Evolutionary conservation across 2,113 vertebrate genomes (phyloP), one percentile per base, ranked within the genome.

Genomic region (Etia nguti): DNA sequence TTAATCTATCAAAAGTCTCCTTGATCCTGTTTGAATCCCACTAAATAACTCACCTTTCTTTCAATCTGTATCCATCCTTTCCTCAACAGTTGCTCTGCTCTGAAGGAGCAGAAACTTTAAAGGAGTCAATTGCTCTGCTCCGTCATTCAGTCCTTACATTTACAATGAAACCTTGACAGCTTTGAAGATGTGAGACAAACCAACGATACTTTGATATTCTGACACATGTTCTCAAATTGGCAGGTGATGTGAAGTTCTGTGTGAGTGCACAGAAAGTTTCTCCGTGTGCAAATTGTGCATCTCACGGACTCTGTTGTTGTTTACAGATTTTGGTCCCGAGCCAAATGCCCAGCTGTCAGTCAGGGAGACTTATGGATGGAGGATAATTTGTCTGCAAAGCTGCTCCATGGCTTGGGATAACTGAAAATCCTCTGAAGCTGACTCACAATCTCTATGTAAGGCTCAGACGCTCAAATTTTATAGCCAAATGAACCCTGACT

Each of bases 371-470:
- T 92, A 93, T 48, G 91, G 93, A 89, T 36, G 80, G 75, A 89
- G 88, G 87, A 91, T 89, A 90, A 92, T 93, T 95, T 94, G 92
- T 88, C 93, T 85, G 91, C 87, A 94, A 92, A 94, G 92, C 93
- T 89, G 89, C 83, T 92, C 87, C 86, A 36, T 80, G 88, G 90
- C 90, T 87, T 26, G 56, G 90, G 90, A 94, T 89, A 83, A 89
- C 55, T 79, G 81, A 82, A 93, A 94, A 95, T 93, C 93, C 90
- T 87, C 86, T 56, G 80, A 86, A 91, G 90, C 92, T 83, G 89
- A 91, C 82, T 92, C 70, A 88, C 75, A 36, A 87, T 87, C 88
- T 80, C 68, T 38, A 85, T 70, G 48, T 85, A 24, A 75, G 77
- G 84, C 89, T 84, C 84, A 38, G 60, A 59, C 79, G 81, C 54